phyloP scores from a whole-genome alignment of 2,888 invertebrate genomes.

The Habroteleia sp. region DNA sequence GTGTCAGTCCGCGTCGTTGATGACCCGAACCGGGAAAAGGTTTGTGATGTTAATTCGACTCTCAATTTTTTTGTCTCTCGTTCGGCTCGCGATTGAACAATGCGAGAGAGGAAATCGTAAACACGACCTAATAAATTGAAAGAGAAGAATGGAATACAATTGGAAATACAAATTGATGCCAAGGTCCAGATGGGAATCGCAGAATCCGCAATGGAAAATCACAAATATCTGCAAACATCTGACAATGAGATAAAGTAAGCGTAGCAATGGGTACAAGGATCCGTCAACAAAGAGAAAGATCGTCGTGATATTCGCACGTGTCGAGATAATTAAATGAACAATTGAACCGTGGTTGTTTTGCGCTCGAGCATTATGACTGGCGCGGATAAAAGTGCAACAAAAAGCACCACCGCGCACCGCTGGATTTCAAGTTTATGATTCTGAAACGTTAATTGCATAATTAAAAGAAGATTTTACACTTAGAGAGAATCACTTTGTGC shows the following conservation, averaged over 20 bases:
- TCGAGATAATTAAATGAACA: constrained; percentile 58
- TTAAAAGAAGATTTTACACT: no score
- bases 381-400: not conserved
- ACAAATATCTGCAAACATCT: constrained; percentile 61
- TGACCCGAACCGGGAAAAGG: constrained; percentile 42
- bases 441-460: no score
- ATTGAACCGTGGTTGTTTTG: constrained; percentile 41
- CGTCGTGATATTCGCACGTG: constrained; percentile 61
- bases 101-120: constrained; percentile 64
- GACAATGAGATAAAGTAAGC: constrained; percentile 65
- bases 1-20: constrained; percentile 14
- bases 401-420: no score
- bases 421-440: no score
- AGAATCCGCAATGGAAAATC: constrained; percentile 65
- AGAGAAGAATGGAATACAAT: constrained; percentile 60
- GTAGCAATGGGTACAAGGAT: constrained; percentile 64
- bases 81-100: constrained; percentile 53
- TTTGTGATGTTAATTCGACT: constrained; percentile 49
- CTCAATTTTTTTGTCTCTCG: constrained; percentile 29
- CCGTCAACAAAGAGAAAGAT: constrained; percentile 61
- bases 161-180: constrained; percentile 61
- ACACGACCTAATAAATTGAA: constrained; percentile 55
- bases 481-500: no score
- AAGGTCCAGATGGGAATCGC: constrained; percentile 65
- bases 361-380: constrained; percentile 4